phyloP scores from a whole-genome alignment of 2,888 invertebrate genomes.

The Synanthedon andrenaeformis region DNA sequence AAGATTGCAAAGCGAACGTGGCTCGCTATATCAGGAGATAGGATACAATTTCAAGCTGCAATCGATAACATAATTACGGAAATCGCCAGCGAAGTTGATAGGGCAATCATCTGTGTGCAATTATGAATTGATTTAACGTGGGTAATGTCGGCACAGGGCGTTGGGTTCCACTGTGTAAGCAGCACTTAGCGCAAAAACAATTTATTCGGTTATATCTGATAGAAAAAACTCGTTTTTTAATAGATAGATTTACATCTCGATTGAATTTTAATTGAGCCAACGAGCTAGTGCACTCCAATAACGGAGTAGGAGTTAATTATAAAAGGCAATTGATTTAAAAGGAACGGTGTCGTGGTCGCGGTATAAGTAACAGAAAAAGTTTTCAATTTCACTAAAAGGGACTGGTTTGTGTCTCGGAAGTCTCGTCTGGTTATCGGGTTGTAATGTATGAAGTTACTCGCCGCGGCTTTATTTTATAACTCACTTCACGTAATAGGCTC shows the following conservation, averaged over 20 bases:
- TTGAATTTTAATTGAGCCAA: conserved; percentile 62
- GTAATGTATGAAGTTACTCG: conserved; percentile 69
- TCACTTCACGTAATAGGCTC: conserved; percentile 66
- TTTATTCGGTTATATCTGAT: conserved; percentile 40
- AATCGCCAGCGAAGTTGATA: not conserved
- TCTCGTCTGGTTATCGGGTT: conserved; percentile 71
- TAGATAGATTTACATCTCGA: conserved; percentile 58
- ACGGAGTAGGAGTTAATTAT: conserved; percentile 63
- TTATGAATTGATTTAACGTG: conserved; percentile 17
- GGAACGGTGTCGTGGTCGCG: conserved; percentile 59
- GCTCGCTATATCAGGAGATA: not conserved
- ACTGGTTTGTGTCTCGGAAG: conserved; percentile 71
- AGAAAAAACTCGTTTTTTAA: conserved; percentile 47
- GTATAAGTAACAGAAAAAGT: conserved; percentile 71
- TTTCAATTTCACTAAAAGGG: conserved; percentile 73
- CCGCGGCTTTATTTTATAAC: conserved; percentile 67
- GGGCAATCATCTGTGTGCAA: conserved; percentile 7
- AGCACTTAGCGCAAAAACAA: conserved; percentile 33
- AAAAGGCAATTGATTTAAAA: conserved; percentile 70
- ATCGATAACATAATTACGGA: not conserved
- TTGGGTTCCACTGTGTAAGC: conserved; percentile 7
- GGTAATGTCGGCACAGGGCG: conserved; percentile 14
- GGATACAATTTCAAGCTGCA: not conserved
- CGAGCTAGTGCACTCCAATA: conserved; percentile 61
- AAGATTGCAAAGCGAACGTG: too few relatives aligned